phyloP scores from a whole-genome alignment of 1,140 invertebrate genomes.

The Danaus melanippus region DNA sequence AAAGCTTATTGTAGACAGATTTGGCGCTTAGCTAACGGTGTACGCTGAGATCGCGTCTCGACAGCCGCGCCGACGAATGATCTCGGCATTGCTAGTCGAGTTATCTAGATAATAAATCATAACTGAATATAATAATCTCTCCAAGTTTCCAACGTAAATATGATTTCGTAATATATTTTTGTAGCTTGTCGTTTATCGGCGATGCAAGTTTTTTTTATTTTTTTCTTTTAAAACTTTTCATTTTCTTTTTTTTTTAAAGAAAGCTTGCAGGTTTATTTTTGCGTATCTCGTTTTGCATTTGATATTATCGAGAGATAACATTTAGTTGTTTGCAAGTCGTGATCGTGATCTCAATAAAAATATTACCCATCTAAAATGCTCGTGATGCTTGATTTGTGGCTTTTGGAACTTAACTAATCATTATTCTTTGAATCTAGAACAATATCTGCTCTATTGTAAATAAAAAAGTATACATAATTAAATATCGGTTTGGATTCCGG shows the following conservation, averaged over 20 bases:
- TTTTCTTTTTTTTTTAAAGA: slow-evolving; percentile 6
- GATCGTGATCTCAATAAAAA: slow-evolving; percentile 22
- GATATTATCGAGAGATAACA: no score
- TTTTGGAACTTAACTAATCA: slow-evolving; percentile 10
- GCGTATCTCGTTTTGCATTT: no score
- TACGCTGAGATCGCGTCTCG: slow-evolving; percentile 29
- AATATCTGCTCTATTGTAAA: not conserved
- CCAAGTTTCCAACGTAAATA: slow-evolving; percentile 1
- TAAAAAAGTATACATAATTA: no score
- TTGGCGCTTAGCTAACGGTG: slow-evolving; percentile 61
- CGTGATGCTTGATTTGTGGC: slow-evolving; percentile 14
- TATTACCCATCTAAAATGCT: slow-evolving; percentile 15
- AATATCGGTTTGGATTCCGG: no score
- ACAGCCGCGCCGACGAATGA: slow-evolving; percentile 39
- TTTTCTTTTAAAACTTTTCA: not conserved
- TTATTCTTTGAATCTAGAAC: slow-evolving; percentile 11
- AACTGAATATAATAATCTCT: slow-evolving; percentile 27
- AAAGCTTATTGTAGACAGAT: slow-evolving; percentile 64
- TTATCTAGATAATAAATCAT: slow-evolving; percentile 52
- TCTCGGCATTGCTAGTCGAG: slow-evolving; percentile 53
- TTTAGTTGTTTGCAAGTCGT: slow-evolving; percentile 14
- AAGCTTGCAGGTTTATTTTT: no score
- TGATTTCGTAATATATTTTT: no score
- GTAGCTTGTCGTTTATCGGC: no score
- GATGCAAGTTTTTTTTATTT: no score